A percentile compares a stretch with the other conserved stretches of the same genome.
Conservation (phyloP, 2,888 invertebrate genomes). For the Theodoxus fluviatilis region DNA sequence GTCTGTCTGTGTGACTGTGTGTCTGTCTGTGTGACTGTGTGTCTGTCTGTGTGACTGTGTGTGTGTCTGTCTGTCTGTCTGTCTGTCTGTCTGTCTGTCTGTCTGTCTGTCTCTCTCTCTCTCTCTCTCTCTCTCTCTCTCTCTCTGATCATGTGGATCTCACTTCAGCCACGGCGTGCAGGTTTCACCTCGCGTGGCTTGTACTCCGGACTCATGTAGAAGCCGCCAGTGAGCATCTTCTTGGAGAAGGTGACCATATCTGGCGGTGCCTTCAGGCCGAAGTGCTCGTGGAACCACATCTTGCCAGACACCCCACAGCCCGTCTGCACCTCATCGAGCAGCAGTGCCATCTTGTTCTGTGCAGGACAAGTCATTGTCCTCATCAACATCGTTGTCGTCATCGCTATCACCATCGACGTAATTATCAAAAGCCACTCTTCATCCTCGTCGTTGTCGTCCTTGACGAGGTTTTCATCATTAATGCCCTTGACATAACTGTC, state of each 20-base stretch:
- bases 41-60: no score
- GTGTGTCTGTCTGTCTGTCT: no score
- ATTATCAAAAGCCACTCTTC: no score
- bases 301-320: constrained; percentile 96
- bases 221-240: constrained; percentile 97
- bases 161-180: no score
- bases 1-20: no score
- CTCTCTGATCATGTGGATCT: no score
- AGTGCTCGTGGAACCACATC: constrained; percentile 97
- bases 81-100: no score
- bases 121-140: no score
- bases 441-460: no score
- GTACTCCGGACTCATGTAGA: constrained; percentile 80
- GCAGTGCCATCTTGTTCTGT: constrained; percentile 75
- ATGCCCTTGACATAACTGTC: background rate
- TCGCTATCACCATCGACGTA: background rate
- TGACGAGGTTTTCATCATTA: background rate
- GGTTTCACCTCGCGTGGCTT: constrained; percentile 69
- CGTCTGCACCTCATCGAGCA: constrained; percentile 98
- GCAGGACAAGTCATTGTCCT: background rate
- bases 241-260: constrained; percentile 97
- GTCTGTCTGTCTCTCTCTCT: no score
- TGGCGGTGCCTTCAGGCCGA: constrained; percentile 82
- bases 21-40: no score
- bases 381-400: background rate